Conservation (phyloP, 1,140 invertebrate genomes). For the Drosophila simulans region DNA sequence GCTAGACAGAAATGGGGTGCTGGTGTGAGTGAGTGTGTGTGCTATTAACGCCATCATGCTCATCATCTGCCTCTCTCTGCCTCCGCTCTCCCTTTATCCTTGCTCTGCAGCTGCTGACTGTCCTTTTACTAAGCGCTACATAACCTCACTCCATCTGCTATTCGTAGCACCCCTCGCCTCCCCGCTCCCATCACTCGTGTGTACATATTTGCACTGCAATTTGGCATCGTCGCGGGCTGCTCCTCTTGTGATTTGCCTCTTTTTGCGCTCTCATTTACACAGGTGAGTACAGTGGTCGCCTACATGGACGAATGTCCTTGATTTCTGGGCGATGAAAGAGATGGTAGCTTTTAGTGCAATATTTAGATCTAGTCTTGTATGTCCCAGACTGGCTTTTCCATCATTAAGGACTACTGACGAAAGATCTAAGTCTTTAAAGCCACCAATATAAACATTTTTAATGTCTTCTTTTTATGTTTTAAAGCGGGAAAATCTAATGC, state of each 20-base stretch:
- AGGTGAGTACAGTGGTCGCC: conserved; percentile 63
- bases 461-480: too few species aligned
- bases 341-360: too few species aligned
- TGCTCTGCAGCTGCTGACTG: conserved; percentile 59
- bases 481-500: too few species aligned
- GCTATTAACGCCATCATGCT: conserved; percentile 67
- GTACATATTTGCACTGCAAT: conserved; percentile 84
- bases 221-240: conserved; percentile 71
- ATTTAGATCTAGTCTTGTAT: too few species aligned
- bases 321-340: too few species aligned
- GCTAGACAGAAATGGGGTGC: conserved; percentile 1
- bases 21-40: conserved; percentile 27
- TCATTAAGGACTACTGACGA: too few species aligned
- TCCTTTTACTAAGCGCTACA: conserved; percentile 78
- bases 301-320: too few species aligned
- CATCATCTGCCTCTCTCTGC: conserved; percentile 30
- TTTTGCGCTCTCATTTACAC: conserved; percentile 80
- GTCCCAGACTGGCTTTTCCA: too few species aligned
- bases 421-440: too few species aligned
- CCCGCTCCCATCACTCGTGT: conserved; percentile 17
- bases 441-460: too few species aligned
- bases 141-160: conserved; percentile 15
- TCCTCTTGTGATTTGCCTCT: conserved; percentile 82
- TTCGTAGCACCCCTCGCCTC: background rate
- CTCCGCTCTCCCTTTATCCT: background rate